Base-by-base conservation (phyloP, 1,140 invertebrate species). In the Lethocerus indicus region DNA sequence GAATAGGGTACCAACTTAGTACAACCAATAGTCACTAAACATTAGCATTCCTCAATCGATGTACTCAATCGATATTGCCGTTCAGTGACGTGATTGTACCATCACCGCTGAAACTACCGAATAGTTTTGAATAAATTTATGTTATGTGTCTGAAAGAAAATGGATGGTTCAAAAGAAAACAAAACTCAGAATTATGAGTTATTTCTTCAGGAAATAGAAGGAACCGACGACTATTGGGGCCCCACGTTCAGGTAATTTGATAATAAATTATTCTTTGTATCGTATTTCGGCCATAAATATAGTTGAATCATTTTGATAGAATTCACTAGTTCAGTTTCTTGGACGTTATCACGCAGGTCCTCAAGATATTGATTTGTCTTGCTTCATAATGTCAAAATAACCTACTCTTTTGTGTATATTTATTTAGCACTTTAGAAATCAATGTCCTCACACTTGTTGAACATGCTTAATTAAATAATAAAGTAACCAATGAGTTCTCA, bases 211-310 rank as follows among this genome's bases (percentile, higher is more conserved):
- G 87, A 91, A 65, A 90, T 91, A 53, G 87, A 91, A 68, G 79
- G 83, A 4, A 83, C 89, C 3, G 87, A 91, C 60, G 87, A 89
- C 64, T 89, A 89, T 60, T 83, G 86, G 74, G 86, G 85, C 2
- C 85, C 87, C 14, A 89, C 87, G 3, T 89, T 90, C 62, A 76
- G 84, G 66, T 87, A 67, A 50, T 55, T 6, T 35, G 13, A 23
- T 24, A 23, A 14, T 46, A 35, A 16, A 32, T 47, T 47, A 24
- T 47, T 39, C 24, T 26, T 47, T 45, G 4, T 47, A 24, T n/a
- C n/a, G n/a, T n/a, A n/a, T n/a, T n/a, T n/a, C n/a, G n/a, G n/a
- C n/a, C n/a, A 27, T 35, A 32, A 46, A 13, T 35, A 18, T 32
- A 16, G 13, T 18, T 43, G 23, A 12, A 29, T 37, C 16, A n/a